Evolutionary conservation across 2,797 vertebrate genomes (phyloP), one percentile per base, ranked within the genome.

Genomic region (Rhinella marina): DNA sequence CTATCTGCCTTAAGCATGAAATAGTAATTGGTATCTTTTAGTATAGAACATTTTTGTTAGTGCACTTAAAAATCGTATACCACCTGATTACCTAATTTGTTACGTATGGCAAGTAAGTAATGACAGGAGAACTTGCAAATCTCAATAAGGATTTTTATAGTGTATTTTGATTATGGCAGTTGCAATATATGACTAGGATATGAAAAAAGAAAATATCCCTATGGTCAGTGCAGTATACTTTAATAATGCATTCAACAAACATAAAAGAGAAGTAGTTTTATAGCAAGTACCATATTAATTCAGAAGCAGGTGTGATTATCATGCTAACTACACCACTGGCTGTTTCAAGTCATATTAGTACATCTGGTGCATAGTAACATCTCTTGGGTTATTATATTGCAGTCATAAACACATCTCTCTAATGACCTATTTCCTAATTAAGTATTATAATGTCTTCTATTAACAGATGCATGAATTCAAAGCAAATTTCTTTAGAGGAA

Each of bases 351-450:
- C 80, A 92, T 90, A 90, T 77, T 90, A 80, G 78, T 93, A 66
- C 87, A 90, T 92, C 89, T 93, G 91, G 88, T 86, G 90, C 84
- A 16, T 87, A 91, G 91, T 87, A 91, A 87, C 91, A 90, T 91
- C 90, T 93, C 92, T 87, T 87, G 87, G 90, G 88, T 86, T 91
- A 90, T 92, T 85, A 91, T 91, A 90, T 92, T 92, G 92, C 91
- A 80, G 82, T 89, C 86, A 90, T 91, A 93, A 82, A 87, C 83
- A 90, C 75, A 77, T 56, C 0, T 0, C 75, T 84, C 79, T 90
- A 90, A 91, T 91, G 88, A 23, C 29, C 52, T 81, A 82, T 90
- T 90, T 78, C 70, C 90, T 91, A 92, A 92, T 81, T 64, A 90
- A 88, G 85, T 87, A 92, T 92, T 90, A 81, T 86, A 92, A 93